Conservation (phyloP, 2,113 vertebrate species). For the Epinephelus lanceolatus region DNA sequence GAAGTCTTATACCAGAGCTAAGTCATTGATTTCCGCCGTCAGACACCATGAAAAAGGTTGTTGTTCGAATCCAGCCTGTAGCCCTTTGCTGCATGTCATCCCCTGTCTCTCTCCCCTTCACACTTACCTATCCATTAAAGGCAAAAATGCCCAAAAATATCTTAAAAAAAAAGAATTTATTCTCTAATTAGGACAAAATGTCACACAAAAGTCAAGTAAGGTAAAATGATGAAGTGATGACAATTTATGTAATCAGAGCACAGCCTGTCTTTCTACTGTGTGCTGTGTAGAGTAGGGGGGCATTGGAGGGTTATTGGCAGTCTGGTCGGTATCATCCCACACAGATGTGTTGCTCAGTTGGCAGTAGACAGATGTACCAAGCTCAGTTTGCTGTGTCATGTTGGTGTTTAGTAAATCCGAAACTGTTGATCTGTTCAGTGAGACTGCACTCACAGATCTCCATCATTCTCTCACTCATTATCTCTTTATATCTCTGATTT, state of each 20-base stretch:
- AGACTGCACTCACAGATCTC: not conserved
- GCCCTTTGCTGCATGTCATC: too few species aligned
- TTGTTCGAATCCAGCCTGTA: too few species aligned
- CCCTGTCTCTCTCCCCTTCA: too few species aligned
- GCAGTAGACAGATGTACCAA: constrained; percentile 24
- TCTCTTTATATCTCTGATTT: constrained; percentile 8
- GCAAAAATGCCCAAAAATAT: too few species aligned
- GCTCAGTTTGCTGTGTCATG: constrained; percentile 52
- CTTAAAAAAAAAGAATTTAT: too few species aligned
- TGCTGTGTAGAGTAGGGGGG: not conserved
- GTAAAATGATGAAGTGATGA: too few species aligned
- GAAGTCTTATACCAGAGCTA: too few species aligned
- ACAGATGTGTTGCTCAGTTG: constrained; percentile 56
- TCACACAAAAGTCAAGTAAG: too few species aligned
- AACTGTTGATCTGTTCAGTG: not conserved
- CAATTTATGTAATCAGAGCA: not conserved
- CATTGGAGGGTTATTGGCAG: not conserved
- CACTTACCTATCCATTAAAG: too few species aligned
- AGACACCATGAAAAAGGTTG: too few species aligned
- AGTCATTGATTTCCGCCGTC: too few species aligned
- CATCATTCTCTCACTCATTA: not conserved
- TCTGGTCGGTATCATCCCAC: constrained; percentile 11
- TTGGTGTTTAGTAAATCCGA: constrained; percentile 11
- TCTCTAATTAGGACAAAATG: too few species aligned
- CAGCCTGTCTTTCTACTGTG: not conserved